A percentile compares a stretch with the other conserved stretches of the same genome.
phyloP scores from a whole-genome alignment of 1,140 invertebrate species.

The Elymnias hypermnestra region DNA sequence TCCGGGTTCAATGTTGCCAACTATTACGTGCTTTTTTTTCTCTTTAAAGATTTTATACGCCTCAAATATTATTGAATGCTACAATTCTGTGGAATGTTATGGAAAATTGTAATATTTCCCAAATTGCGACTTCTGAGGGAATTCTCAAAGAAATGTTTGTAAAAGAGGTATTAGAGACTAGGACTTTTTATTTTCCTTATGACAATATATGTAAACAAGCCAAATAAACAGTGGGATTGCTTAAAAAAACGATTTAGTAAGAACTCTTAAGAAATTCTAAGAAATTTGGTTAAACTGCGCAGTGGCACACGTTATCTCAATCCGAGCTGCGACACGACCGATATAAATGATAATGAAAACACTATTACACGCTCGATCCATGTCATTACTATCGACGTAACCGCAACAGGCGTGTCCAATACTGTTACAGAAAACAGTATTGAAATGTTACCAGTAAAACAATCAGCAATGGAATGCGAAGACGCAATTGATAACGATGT shows the following conservation, averaged over 20 bases:
- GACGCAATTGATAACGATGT: slow-evolving; percentile 8
- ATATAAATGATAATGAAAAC: slow-evolving; percentile 62
- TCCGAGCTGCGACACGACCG: slow-evolving; percentile 43
- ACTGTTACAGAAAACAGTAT: slow-evolving; percentile 16
- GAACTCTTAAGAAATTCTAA: slow-evolving; percentile 16
- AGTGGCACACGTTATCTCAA: slow-evolving; percentile 54
- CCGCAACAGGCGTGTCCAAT: slow-evolving; percentile 23
- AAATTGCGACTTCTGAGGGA: too few species aligned
- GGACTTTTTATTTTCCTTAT: too few species aligned
- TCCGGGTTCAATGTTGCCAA: slow-evolving; percentile 29
- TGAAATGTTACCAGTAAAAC: slow-evolving; percentile 5
- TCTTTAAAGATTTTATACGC: not conserved
- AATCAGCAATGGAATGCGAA: slow-evolving; percentile 16
- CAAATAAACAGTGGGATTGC: not conserved
- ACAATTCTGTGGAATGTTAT: too few species aligned
- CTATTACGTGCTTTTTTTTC: slow-evolving; percentile 6
- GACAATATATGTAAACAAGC: not conserved
- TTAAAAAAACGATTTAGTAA: not conserved
- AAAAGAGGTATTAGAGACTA: too few species aligned
- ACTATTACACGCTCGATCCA: slow-evolving; percentile 38
- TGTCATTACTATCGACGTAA: slow-evolving; percentile 21
- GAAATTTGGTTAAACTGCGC: slow-evolving; percentile 53
- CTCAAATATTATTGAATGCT: too few species aligned
- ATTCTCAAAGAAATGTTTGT: too few species aligned
- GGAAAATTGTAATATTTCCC: too few species aligned